Base-by-base conservation (phyloP, 2,113 vertebrate genomes). In the Colinus virginianus region DNA sequence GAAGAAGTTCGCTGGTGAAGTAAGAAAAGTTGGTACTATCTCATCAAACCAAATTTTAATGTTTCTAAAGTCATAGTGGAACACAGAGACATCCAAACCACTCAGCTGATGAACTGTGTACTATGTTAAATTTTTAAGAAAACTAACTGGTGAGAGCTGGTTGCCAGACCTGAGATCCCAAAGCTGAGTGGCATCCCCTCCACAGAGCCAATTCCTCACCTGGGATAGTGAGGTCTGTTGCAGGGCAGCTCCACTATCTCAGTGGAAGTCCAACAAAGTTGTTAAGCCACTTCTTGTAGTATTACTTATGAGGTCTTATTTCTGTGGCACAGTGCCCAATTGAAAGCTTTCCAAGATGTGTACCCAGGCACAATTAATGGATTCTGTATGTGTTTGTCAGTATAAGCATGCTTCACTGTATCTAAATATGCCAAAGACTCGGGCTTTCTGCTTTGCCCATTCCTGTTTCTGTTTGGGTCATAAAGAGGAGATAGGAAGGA, bases 241-340 rank as follows among this genome's bases (percentile, higher is more conserved):
- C 1, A 0, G 7, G 14, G 13, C 4, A 6, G 42, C 67, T 20
- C 34, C 25, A 25, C 43, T 1, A 0, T 10, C 26, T 7, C 7
- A 1, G 22, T 48, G 75, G 40, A 62, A 84, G 49, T 11, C 43
- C 6, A 20, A 1, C 40, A 26, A 72, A 58, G 34, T 32, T 78
- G 18, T 61, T 51, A 87, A 68, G 10, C 43, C 75, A 14, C 34
- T 87, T 88, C 42, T 34, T 79, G 67, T 3, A 42, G 7, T 67
- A 10, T 71, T 8, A 23, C 4, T 42, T 79, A 30, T 21, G 8
- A 51, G 17, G 4, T 82, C 42, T 46, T 49, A 45, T 22, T 18
- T 86, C 32, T 53, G 58, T 75, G 87, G 78, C 67, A 59, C 45
- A 46, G 38, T 28, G 63, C 38, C 49, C 71, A 53, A 7, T 7